A percentile compares a stretch with the other conserved stretches of the same genome.
Conservation (phyloP, 2,888 invertebrate genomes). For the Chalcosyrphus nemorum region DNA sequence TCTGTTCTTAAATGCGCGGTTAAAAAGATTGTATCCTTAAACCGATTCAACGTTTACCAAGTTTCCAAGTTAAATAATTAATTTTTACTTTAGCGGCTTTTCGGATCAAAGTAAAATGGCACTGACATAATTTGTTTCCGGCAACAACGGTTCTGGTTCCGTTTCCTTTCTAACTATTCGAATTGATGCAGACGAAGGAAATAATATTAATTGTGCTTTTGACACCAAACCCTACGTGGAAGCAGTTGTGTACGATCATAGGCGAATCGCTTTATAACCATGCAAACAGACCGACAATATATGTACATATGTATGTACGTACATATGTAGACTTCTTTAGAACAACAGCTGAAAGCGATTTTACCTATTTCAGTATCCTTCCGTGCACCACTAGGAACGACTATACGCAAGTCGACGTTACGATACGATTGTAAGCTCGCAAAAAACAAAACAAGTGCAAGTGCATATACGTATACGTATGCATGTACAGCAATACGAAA, state of each 20-base stretch:
- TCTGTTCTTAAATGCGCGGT: no score
- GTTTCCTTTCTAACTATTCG: neutral
- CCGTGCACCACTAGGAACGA: neutral
- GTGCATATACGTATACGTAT: neutral
- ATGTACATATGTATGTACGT: neutral
- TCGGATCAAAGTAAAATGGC: no score
- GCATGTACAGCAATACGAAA: neutral
- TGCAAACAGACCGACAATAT: constrained; percentile 39
- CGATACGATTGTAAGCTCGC: constrained; percentile 6
- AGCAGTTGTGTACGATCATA: constrained; percentile 9
- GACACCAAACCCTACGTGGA: constrained; percentile 24
- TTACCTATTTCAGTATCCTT: constrained; percentile 14
- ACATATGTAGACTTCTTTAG: constrained; percentile 2
- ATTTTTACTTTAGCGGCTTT: no score
- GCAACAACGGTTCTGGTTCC: neutral
- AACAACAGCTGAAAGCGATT: constrained; percentile 39
- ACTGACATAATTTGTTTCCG: no score
- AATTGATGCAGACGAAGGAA: constrained; percentile 37
- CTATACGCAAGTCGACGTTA: constrained; percentile 11
- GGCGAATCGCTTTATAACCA: constrained; percentile 31
- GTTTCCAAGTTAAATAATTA: no score
- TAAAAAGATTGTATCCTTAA: no score
- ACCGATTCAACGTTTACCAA: no score
- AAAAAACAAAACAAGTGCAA: neutral
- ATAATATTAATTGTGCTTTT: constrained; percentile 50